Conservation (phyloP, 2,797 vertebrate species). For the Sebastes flavidus region DNA sequence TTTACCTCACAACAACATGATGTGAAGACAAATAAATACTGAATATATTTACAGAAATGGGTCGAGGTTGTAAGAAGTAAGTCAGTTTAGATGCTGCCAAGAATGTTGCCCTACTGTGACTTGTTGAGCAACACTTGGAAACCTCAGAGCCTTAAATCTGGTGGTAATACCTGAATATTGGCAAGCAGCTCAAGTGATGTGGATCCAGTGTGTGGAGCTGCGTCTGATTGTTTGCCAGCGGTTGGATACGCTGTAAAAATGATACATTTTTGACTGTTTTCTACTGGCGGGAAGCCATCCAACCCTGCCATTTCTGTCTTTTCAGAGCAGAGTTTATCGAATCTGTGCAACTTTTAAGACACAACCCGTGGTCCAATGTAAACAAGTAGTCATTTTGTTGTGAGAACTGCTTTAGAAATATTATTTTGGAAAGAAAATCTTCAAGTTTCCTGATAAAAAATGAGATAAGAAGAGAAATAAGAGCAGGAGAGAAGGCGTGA, state of each 20-base stretch:
- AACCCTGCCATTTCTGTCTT: background rate
- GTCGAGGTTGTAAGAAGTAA: background rate
- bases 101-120: background rate
- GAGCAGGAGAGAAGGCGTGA: background rate
- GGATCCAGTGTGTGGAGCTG: background rate
- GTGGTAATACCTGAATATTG: background rate
- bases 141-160: background rate
- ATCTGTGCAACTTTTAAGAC: background rate
- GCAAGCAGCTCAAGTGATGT: background rate
- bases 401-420: background rate
- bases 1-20: background rate
- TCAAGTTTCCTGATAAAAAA: background rate
- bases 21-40: background rate
- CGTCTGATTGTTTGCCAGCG: background rate
- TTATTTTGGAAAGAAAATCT: background rate
- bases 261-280: background rate
- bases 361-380: background rate
- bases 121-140: constrained; percentile 31
- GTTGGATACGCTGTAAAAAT: background rate
- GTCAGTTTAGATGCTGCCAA: constrained; percentile 11
- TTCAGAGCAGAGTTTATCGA: background rate
- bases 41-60: constrained; percentile 19
- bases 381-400: background rate
- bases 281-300: background rate
- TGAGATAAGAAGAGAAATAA: background rate